Evolutionary conservation across 2,888 invertebrate genomes (phyloP), one percentile per base, ranked within the genome.

Genomic region (Calameuta filiformis): DNA sequence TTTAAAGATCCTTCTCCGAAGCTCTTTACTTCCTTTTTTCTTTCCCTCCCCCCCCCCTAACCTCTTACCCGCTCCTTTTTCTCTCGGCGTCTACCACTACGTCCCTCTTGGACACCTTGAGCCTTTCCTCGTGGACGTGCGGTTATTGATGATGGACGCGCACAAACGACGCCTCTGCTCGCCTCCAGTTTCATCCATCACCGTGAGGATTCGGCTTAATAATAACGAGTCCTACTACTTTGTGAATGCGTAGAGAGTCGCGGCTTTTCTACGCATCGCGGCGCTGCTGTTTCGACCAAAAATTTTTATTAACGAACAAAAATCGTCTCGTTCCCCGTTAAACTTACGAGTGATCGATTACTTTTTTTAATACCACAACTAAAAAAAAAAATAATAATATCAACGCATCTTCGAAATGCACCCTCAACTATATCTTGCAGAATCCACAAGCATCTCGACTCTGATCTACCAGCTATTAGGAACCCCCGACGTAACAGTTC

Each of bases 101-200:
- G 15, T 40, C 40, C 40, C 40, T 40, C 40, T 40, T 40, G 40
- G 40, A 40, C 40, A 40, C 40, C 40, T 40, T 40, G 40, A 40
- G 40, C 40, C 40, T 40, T 40, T 40, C 40, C 40, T 40, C 40
- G 68, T 74, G 37, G 77, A 33, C 23, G 35, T 40, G 71, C 4
- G 75, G 75, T 86, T 86, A 86, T 86, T 86, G 86, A 86, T 86
- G 86, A 86, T 86, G 84, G 84, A 81, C 83, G 83, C 80, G 80
- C 83, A 85, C 86, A 84, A 83, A 86, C 84, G 80, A 77, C 83
- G 82, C 82, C 82, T 40, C 15, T 1, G 40, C 40, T 40, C 40
- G 82, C 69, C 31, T 69, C 69, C 69, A 33, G 76, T 79, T 79
- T 77, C 79, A 82, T 82, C 79, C 79, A 81, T 82, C 82, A 82